phyloP scores from a whole-genome alignment of 2,113 vertebrate genomes.

The Thunnus thynnus region DNA sequence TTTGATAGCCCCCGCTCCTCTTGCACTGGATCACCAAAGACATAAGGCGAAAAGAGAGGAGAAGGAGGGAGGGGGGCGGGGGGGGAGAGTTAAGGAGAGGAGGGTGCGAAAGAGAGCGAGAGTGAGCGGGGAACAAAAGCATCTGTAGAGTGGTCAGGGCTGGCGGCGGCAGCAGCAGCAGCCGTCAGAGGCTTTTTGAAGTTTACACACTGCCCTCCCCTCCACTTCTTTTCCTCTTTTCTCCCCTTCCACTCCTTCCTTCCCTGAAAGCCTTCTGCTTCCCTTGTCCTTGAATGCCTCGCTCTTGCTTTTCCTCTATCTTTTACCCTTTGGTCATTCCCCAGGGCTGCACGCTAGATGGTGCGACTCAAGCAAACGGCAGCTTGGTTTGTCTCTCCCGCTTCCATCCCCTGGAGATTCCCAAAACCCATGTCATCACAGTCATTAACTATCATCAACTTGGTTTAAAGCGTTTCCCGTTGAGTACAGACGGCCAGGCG shows the following conservation, averaged over 20 bases:
- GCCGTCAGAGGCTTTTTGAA: constrained; percentile 84
- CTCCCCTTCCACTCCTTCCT: constrained; percentile 35
- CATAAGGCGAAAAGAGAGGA: constrained; percentile 71
- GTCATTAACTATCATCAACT: constrained; percentile 25
- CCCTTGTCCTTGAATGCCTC: constrained; percentile 49
- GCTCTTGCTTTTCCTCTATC: constrained; percentile 31
- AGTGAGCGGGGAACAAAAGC: constrained; percentile 81
- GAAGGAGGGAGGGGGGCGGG: constrained; percentile 22
- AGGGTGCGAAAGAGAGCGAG: constrained; percentile 56
- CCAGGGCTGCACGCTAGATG: constrained; percentile 44
- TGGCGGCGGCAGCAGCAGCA: constrained; percentile 78
- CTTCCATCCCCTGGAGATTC: constrained; percentile 20
- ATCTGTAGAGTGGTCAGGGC: constrained; percentile 82
- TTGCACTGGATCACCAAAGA: constrained; percentile 82
- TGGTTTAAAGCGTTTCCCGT: constrained; percentile 13
- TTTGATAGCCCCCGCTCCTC: constrained; percentile 83
- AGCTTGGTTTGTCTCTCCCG: constrained; percentile 21
- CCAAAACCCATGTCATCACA: constrained; percentile 16
- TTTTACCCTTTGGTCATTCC: constrained; percentile 41
- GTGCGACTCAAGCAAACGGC: constrained; percentile 46
- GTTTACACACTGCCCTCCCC: constrained; percentile 73
- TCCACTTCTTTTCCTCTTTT: constrained; percentile 47
- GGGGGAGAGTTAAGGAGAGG: constrained; percentile 41
- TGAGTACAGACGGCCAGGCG: not conserved
- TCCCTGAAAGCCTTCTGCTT: constrained; percentile 46